Percentiles rank a stretch among this genome's conserved stretches.
These are phyloP conservation scores for Drosophila repletoides DNA, from an alignment of 1,140 invertebrate genomes.

Conservation along the genomic window DNA sequence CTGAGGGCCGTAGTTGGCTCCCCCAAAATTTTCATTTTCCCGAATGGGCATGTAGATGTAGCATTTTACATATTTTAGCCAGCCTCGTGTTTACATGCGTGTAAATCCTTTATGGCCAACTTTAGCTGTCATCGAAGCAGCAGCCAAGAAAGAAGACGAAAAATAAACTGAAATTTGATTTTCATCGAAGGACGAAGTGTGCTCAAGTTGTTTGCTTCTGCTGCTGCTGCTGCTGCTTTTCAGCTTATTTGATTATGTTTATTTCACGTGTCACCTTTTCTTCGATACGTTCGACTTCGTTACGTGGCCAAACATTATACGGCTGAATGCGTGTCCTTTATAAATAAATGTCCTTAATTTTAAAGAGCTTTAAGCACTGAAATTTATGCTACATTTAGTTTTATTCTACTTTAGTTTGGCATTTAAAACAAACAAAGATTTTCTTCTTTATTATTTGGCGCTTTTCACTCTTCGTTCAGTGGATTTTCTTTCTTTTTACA, in stretches of 20 bases:
- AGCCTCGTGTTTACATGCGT: slow-evolving; percentile 65
- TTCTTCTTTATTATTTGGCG: neutral
- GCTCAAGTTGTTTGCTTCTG: slow-evolving; percentile 48
- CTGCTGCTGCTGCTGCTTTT: slow-evolving; percentile 51
- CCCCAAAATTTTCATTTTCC: neutral
- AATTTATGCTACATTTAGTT: too few relatives aligned
- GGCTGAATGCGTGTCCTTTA: neutral
- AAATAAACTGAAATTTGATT: slow-evolving; percentile 62
- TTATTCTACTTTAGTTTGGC: too few relatives aligned
- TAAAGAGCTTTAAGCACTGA: too few relatives aligned
- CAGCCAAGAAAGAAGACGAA: neutral
- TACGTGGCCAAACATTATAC: slow-evolving; percentile 37
- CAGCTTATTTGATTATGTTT: slow-evolving; percentile 77
- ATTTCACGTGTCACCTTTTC: slow-evolving; percentile 55
- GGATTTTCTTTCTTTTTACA: neutral
- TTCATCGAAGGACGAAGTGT: slow-evolving; percentile 43
- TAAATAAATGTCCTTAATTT: too few relatives aligned
- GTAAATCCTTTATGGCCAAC: slow-evolving; percentile 77
- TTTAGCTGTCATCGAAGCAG: slow-evolving; percentile 28
- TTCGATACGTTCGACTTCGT: slow-evolving; percentile 2
- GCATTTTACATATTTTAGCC: slow-evolving; percentile 71
- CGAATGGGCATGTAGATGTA: slow-evolving; percentile 36
- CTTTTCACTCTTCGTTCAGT: neutral
- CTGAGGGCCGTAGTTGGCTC: too few relatives aligned
- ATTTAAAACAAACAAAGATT: too few relatives aligned